Evolutionary conservation across 1,140 invertebrate species (phyloP).

Genomic region (Heliothis subflexa): DNA sequence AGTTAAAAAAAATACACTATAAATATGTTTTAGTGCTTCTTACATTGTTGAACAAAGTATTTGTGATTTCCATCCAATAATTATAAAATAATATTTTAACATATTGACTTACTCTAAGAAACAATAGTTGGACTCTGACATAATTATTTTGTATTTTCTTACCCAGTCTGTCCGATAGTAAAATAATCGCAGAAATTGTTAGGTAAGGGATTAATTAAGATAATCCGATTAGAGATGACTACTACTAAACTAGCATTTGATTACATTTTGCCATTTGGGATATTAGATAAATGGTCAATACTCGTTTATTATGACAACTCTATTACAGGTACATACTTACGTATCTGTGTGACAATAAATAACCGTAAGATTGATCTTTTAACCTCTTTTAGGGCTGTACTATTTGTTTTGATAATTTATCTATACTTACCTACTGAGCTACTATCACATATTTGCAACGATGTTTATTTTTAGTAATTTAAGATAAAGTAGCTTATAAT

Average conservation of each 20-base stretch:
- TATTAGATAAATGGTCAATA: slow-evolving; percentile 4
- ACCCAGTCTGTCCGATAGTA: neutral
- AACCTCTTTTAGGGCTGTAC: neutral
- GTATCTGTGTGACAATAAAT: neutral
- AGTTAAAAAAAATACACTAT: no score
- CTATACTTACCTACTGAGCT: neutral
- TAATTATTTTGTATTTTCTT: no score
- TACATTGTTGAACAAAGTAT: no score
- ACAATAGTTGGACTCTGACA: no score
- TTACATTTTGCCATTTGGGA: neutral
- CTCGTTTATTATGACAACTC: neutral
- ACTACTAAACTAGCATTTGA: neutral
- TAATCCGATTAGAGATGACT: slow-evolving; percentile 38
- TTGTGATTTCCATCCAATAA: no score
- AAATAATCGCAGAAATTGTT: slow-evolving; percentile 34
- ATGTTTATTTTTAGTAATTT: neutral
- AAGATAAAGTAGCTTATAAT: no score
- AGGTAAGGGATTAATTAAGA: slow-evolving; percentile 52
- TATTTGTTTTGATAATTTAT: neutral
- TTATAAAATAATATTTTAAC: no score
- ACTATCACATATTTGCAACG: neutral
- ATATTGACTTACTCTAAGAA: no score
- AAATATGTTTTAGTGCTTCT: no score
- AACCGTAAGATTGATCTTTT: neutral
- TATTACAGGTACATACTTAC: no score